Conservation (phyloP, 2,113 vertebrate genomes). For the Tychaedon coryphoeus region DNA sequence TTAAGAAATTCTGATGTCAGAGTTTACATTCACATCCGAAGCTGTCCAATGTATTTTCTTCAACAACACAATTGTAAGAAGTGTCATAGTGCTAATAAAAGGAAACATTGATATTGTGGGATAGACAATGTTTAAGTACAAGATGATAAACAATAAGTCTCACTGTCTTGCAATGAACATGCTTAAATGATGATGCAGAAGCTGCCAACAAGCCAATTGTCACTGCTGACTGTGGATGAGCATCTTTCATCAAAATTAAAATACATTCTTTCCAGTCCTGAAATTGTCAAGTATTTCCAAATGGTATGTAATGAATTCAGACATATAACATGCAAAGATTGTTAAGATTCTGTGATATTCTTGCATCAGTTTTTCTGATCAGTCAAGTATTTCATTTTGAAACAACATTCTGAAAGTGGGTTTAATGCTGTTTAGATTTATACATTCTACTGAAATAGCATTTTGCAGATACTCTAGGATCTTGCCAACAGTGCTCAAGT, state of each 20-base stretch:
- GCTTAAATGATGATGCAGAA: not conserved
- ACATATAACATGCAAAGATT: not conserved
- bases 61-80: not conserved
- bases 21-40: not conserved
- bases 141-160: not conserved
- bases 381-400: not conserved
- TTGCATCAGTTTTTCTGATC: not conserved
- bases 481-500: not conserved
- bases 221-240: not conserved
- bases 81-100: not conserved
- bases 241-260: constrained; percentile 22
- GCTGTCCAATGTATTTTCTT: not conserved
- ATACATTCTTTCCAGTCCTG: not conserved
- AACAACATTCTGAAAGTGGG: not conserved
- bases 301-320: not conserved
- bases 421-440: not conserved
- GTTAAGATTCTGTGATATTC: not conserved
- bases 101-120: not conserved
- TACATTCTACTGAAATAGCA: not conserved
- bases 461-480: not conserved
- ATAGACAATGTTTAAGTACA: not conserved
- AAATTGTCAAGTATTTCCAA: not conserved
- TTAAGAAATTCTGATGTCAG: not conserved
- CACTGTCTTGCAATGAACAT: not conserved
- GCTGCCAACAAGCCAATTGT: constrained; percentile 1